phyloP scores from a whole-genome alignment of 2,888 invertebrate species.

The Epirrhoe tristata region DNA sequence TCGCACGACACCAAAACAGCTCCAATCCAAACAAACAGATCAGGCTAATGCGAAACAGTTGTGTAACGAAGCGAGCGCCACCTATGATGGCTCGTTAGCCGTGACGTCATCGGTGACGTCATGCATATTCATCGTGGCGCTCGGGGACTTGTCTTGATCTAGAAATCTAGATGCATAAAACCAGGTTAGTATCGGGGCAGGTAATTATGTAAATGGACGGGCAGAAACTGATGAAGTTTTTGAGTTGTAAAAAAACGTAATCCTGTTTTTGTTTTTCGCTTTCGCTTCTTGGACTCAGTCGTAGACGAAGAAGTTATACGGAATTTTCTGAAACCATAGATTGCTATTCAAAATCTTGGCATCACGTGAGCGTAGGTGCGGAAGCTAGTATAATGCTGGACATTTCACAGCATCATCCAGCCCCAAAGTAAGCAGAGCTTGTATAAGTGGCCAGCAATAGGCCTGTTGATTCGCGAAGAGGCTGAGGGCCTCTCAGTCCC shows the following conservation, averaged over 20 bases:
- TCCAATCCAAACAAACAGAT: constrained; percentile 3
- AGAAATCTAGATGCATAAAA: constrained; percentile 7
- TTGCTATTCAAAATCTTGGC: too few relatives aligned
- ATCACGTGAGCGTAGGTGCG: too few relatives aligned
- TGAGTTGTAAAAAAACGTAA: background rate
- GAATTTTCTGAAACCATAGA: too few relatives aligned
- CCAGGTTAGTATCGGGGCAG: background rate
- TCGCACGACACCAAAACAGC: too few relatives aligned
- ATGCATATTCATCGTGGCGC: constrained; percentile 8
- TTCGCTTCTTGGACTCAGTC: too few relatives aligned
- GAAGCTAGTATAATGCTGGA: too few relatives aligned
- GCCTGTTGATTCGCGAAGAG: constrained; percentile 34
- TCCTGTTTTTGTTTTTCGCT: too few relatives aligned
- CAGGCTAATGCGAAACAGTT: background rate
- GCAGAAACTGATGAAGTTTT: background rate
- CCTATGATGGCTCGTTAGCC: constrained; percentile 5
- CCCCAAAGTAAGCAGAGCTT: background rate
- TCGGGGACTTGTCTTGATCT: constrained; percentile 13
- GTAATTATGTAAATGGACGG: background rate
- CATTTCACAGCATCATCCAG: too few relatives aligned
- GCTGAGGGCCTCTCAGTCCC: constrained; percentile 11
- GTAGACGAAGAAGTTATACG: too few relatives aligned
- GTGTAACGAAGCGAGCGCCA: constrained; percentile 7
- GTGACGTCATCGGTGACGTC: constrained; percentile 22
- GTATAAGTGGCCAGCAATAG: background rate